Conservation (phyloP, 1,140 invertebrate genomes). For the Trichonephila inaurata region DNA sequence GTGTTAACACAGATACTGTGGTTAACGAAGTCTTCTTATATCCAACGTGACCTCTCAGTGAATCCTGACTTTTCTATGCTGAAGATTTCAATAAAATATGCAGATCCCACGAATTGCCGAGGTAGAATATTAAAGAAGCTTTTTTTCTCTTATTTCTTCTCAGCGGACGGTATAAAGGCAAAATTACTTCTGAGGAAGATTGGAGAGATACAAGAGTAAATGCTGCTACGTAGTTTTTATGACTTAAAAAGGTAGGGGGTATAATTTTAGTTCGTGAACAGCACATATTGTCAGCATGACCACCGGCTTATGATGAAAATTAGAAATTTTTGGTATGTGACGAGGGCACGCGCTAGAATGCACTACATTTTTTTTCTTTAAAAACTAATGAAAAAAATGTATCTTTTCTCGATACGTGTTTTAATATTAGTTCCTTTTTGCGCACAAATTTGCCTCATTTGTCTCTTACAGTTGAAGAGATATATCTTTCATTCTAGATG, state of each 20-base stretch:
- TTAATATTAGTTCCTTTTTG: too few relatives aligned
- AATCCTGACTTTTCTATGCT: not conserved
- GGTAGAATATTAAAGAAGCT: constrained; percentile 52
- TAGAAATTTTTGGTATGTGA: not conserved
- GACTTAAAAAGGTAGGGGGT: not conserved
- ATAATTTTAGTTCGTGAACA: constrained; percentile 30
- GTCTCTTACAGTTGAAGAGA: too few relatives aligned
- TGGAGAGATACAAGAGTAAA: constrained; percentile 24
- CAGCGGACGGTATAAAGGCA: not conserved
- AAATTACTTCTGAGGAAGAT: constrained; percentile 12
- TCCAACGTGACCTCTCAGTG: not conserved
- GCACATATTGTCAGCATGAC: not conserved
- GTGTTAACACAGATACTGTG: not conserved
- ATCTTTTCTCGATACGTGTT: not conserved
- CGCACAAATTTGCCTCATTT: too few relatives aligned
- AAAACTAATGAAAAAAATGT: not conserved
- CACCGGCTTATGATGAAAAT: not conserved
- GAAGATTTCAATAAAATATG: constrained; percentile 61
- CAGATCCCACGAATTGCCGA: constrained; percentile 47
- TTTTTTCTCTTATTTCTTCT: constrained; percentile 32
- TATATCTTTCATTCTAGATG: too few relatives aligned
- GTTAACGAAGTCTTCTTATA: constrained; percentile 24
- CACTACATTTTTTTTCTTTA: not conserved
- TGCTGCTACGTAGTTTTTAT: constrained; percentile 6
- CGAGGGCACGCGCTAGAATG: not conserved